A percentile compares a stretch with the other conserved stretches of the same genome.
Conservation (phyloP, 2,888 invertebrate species). For the Orthosia gracilis region DNA sequence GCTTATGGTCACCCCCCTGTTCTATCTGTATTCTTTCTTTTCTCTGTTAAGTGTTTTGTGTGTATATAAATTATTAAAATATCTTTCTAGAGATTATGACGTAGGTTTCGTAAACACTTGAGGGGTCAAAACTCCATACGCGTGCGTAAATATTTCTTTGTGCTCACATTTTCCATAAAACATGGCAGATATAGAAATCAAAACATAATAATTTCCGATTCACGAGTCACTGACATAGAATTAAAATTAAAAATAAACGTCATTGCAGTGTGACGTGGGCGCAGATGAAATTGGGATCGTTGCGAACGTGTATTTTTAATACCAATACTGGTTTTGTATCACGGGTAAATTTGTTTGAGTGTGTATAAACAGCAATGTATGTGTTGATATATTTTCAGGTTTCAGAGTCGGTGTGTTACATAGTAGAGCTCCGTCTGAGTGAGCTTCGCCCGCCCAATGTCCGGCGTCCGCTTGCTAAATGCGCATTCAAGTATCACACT, state of each 20-base stretch:
- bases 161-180: constrained; percentile 28
- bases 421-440: constrained; percentile 68
- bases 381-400: constrained; percentile 53
- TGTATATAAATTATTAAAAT: no score
- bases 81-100: neutral
- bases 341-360: neutral
- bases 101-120: neutral
- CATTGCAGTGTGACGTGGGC: constrained; percentile 72
- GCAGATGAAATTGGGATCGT: constrained; percentile 20
- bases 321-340: constrained; percentile 64
- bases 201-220: constrained; percentile 72
- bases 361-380: constrained; percentile 67
- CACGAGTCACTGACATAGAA: constrained; percentile 86
- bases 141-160: constrained; percentile 33
- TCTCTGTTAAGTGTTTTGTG: no score
- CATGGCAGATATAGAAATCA: constrained; percentile 55
- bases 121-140: neutral
- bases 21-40: no score
- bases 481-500: constrained; percentile 85
- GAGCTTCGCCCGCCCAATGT: constrained; percentile 78
- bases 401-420: constrained; percentile 29
- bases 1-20: no score
- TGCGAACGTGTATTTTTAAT: constrained; percentile 19
- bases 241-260: constrained; percentile 83
- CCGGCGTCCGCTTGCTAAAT: constrained; percentile 72